These are phyloP conservation scores for Villa cingulata DNA, from an alignment of 2,888 invertebrate genomes.

Conservation along the genomic window DNA sequence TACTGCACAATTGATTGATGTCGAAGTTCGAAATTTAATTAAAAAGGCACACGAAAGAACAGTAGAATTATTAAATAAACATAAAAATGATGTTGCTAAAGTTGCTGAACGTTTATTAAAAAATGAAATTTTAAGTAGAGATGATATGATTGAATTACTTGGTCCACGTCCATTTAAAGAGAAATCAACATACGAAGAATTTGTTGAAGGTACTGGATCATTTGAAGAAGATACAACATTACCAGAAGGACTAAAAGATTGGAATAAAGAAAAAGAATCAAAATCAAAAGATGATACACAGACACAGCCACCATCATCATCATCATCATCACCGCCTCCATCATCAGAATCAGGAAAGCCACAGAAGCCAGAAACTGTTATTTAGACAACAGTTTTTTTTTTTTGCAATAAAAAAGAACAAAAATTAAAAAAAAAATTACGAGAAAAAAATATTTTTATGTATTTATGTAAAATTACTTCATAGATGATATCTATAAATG, in stretches of 20 bases:
- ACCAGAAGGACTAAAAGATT: constrained; percentile 88
- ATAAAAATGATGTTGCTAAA: constrained; percentile 78
- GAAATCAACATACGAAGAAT: constrained; percentile 98
- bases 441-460: no score
- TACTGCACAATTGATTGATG: constrained; percentile 91
- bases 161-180: constrained; percentile 93
- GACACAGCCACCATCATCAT: constrained; percentile 10
- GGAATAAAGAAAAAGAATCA: constrained; percentile 63
- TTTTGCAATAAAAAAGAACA: no score
- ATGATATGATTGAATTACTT: constrained; percentile 94
- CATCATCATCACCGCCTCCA: neutral
- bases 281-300: constrained; percentile 4
- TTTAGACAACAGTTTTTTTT: no score
- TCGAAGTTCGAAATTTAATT: constrained; percentile 73
- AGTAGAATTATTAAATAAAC: constrained; percentile 55
- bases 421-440: no score
- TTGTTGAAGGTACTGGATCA: constrained; percentile 96
- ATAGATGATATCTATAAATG: no score
- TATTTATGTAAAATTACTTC: no score
- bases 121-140: constrained; percentile 87
- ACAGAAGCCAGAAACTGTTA: no score
- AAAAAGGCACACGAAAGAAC: constrained; percentile 69
- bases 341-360: no score
- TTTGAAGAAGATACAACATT: constrained; percentile 91
- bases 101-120: constrained; percentile 79